Evolutionary conservation across 23 tunicate species (phyloP).

Genomic region (Trididemnum clinides): DNA sequence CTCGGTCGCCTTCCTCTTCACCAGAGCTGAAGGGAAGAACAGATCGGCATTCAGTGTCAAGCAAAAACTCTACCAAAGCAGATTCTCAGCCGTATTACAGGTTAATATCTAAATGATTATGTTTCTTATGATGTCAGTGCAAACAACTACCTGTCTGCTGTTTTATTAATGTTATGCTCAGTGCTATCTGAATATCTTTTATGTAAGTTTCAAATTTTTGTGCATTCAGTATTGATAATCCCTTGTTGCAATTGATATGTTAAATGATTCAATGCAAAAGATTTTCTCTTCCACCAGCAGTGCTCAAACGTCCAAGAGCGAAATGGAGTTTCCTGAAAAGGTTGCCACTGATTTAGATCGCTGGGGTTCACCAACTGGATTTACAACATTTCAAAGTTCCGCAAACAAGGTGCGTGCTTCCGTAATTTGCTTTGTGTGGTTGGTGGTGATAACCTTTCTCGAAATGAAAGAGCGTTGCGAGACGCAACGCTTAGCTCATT

Average conservation of each 20-base stretch:
- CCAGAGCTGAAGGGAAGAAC: background rate
- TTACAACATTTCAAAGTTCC: constrained; percentile 3
- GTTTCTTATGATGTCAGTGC: too few species aligned
- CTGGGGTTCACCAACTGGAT: constrained; percentile 25
- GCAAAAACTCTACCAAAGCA: constrained; percentile 9
- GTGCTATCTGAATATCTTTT: too few species aligned
- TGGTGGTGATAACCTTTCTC: too few species aligned
- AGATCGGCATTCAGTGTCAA: background rate
- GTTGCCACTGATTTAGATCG: constrained; percentile 15
- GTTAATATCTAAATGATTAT: too few species aligned
- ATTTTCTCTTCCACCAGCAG: background rate
- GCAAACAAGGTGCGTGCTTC: background rate
- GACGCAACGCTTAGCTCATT: too few species aligned
- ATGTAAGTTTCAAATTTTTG: too few species aligned
- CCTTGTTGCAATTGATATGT: too few species aligned
- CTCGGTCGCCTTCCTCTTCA: constrained; percentile 13
- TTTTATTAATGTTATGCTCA: too few species aligned
- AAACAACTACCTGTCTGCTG: too few species aligned
- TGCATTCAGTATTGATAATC: too few species aligned
- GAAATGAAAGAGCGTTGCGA: too few species aligned
- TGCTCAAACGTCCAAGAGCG: background rate
- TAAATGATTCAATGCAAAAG: too few species aligned
- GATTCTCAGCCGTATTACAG: constrained; percentile 34
- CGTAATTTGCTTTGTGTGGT: background rate
- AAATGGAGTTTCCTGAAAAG: constrained; percentile 24